phyloP scores from a whole-genome alignment of 2,888 invertebrate genomes.

The Brenthis ino region DNA sequence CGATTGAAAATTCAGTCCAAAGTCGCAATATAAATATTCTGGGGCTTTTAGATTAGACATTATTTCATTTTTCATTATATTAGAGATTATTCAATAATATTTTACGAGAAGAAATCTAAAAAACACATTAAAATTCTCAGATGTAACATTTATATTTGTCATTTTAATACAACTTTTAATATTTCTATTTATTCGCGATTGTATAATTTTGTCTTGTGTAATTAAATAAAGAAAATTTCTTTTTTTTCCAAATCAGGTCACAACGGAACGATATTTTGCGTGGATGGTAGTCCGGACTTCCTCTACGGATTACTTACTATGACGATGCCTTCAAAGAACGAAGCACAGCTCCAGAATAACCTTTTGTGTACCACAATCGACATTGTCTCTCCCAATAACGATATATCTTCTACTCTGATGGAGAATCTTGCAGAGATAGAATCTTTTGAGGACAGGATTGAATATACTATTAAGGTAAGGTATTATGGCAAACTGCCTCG shows the following conservation, averaged over 20 bases:
- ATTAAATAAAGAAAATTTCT: neutral
- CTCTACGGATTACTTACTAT: conserved; percentile 81
- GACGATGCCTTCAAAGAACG: conserved; percentile 69
- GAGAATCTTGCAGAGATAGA: conserved; percentile 76
- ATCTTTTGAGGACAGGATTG: conserved; percentile 82
- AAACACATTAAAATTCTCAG: neutral
- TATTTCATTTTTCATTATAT: no score
- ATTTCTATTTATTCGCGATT: no score
- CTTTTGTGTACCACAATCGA: conserved; percentile 82
- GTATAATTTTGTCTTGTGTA: no score
- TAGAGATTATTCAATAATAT: no score
- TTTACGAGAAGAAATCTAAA: neutral
- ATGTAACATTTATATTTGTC: no score
- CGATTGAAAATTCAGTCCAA: neutral
- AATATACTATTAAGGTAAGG: conserved; percentile 61
- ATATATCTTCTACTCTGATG: conserved; percentile 59
- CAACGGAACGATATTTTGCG: conserved; percentile 84
- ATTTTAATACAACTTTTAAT: neutral
- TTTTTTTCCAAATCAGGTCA: conserved; percentile 53
- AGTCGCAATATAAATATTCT: no score
- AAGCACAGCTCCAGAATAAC: conserved; percentile 80
- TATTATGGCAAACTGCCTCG: no score
- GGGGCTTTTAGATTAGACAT: no score
- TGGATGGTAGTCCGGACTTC: conserved; percentile 92
- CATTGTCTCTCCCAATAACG: conserved; percentile 67